phyloP scores from a whole-genome alignment of 2,888 invertebrate species.

The Pheosia gnoma region DNA sequence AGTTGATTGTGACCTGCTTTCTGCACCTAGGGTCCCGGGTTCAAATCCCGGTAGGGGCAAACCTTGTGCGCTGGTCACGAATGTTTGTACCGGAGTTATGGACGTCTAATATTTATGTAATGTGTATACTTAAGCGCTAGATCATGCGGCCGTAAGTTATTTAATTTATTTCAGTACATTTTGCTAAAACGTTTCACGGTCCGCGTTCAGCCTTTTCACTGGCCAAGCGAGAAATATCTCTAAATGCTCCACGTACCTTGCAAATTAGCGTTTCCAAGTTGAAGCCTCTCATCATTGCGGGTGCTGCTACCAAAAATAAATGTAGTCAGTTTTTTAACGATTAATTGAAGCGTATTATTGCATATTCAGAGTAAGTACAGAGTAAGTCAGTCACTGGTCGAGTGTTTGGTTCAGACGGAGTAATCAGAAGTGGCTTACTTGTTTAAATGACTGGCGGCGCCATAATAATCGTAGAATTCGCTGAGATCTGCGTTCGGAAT shows the following conservation, averaged over 20 bases:
- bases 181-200: no score
- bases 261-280: constrained; percentile 75
- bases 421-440: constrained; percentile 57
- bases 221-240: not conserved
- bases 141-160: no score
- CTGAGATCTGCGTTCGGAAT: constrained; percentile 36
- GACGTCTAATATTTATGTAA: no score
- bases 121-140: no score
- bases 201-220: no score
- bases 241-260: constrained; percentile 55
- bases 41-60: no score
- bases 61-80: no score
- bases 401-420: not conserved
- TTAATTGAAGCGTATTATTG: not conserved
- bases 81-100: no score
- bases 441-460: constrained; percentile 73
- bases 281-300: constrained; percentile 67
- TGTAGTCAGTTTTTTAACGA: constrained; percentile 6
- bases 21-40: no score
- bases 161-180: no score
- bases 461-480: constrained; percentile 65
- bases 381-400: not conserved
- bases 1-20: no score
- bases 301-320: constrained; percentile 48
- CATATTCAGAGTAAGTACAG: no score